Percentiles rank a stretch among this genome's conserved stretches.
phyloP scores from a whole-genome alignment of 2,797 vertebrate genomes.

The Delichon dasypus region DNA sequence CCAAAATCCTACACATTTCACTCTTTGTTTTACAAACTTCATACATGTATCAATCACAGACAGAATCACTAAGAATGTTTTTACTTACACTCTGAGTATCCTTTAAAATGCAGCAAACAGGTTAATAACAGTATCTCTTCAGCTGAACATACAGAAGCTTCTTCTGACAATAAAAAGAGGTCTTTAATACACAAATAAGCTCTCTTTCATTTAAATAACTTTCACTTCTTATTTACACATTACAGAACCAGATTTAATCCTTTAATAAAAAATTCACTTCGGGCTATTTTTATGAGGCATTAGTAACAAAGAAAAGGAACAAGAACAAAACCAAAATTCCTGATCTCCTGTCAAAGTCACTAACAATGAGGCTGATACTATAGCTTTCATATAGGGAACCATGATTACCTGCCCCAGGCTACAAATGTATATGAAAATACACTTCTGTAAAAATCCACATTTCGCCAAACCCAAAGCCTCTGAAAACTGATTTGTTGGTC shows the following conservation, averaged over 20 bases:
- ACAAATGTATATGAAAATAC: background rate
- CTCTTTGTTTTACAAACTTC: background rate
- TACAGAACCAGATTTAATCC: background rate
- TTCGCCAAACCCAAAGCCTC: background rate
- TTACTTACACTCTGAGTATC: background rate
- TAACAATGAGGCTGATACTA: background rate
- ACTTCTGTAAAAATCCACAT: background rate
- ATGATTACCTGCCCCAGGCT: background rate
- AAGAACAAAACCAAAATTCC: background rate
- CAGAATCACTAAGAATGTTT: background rate
- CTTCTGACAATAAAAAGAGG: background rate
- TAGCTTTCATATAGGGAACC: background rate
- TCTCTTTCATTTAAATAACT: background rate
- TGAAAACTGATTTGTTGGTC: background rate
- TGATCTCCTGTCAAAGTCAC: background rate
- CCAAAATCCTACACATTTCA: background rate
- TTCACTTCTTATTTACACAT: background rate
- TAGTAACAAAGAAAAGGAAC: background rate
- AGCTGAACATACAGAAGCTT: background rate
- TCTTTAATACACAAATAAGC: background rate
- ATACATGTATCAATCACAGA: rapidly evolving
- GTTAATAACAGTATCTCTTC: background rate
- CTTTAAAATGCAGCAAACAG: background rate
- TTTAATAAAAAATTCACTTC: background rate
- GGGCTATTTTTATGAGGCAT: background rate